A percentile compares a stretch with the other conserved stretches of the same genome.
Evolutionary conservation across 2,113 vertebrate genomes (phyloP).

Genomic region (Eptesicus fuscus): DNA sequence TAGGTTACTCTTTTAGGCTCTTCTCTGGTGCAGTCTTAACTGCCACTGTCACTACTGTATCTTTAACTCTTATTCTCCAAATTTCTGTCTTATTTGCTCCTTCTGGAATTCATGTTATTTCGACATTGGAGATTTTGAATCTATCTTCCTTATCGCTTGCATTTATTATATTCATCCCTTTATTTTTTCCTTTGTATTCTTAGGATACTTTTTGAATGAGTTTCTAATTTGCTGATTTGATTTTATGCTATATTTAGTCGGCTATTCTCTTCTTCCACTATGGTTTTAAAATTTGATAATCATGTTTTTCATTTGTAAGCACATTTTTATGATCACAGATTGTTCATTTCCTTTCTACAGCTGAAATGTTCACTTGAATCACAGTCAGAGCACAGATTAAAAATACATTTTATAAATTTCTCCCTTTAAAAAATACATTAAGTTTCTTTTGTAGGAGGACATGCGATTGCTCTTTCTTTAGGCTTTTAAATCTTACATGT

Average conservation of each 20-base stretch:
- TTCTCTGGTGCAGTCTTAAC: neutral
- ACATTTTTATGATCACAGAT: neutral
- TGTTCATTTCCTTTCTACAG: neutral
- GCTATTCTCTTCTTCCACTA: neutral
- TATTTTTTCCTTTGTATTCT: neutral
- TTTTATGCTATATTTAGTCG: neutral
- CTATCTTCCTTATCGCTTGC: neutral
- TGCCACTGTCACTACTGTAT: neutral
- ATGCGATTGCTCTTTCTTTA: neutral
- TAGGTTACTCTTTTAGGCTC: neutral
- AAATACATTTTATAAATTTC: neutral
- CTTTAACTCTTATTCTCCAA: neutral
- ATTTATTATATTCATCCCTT: neutral
- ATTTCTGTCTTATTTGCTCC: neutral
- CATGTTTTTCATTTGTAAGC: constrained; percentile 12
- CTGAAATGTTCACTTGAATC: neutral
- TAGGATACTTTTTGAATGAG: neutral
- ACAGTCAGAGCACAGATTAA: neutral
- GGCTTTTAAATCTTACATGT: neutral
- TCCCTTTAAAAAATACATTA: neutral
- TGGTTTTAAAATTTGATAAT: constrained; percentile 20
- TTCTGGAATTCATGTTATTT: neutral
- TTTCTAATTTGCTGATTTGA: neutral
- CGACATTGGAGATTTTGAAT: neutral
- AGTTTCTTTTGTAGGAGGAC: neutral